Evolutionary conservation across 2,888 invertebrate species (phyloP), one percentile per base, ranked within the genome.

Genomic region (Herminia tarsipennalis): DNA sequence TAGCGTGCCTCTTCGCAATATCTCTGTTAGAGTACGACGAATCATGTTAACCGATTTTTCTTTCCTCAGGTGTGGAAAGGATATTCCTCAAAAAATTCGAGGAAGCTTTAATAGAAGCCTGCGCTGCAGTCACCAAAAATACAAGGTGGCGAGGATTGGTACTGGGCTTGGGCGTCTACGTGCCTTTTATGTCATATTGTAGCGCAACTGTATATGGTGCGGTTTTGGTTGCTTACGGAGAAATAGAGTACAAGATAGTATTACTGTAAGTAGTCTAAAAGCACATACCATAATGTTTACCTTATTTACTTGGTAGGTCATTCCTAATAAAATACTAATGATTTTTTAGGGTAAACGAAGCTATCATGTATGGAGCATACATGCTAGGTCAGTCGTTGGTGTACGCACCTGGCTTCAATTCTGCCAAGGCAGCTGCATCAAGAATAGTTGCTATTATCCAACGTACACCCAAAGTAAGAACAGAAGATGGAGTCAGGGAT

Each of bases 381-480:
- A 95, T 95, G 95, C 77, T 96, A 61, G 96, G 95, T 0, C 95
- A 95, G 76, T 94, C 95, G 0, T 78, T 96, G 28, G 95, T 95
- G 0, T 96, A 95, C 74, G 95, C 95, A 0, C 96, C 96, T 0
- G 95, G 95, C 72, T 95, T 95, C 55, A 94, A 94, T 67, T 94
- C 94, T 9, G 96, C 95, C 0, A 94, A 94, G 61, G 65, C 73
- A 1, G 86, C 87, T 30, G 90, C 81, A 2, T 82, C 86, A 0
- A 75, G 88, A 30, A 86, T 91, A 3, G 50, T 90, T 1, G 63
- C 83, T 0, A 56, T 85, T 13, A 87, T 90, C 24, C 72, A 74
- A 14, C 73, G 90, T 28, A 70, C 79, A 13, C 89, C 90, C 0
- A 78, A 67, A 63, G 75, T 91, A 2, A 78, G 52, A 46, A 86